Evolutionary conservation across 2,888 invertebrate species (phyloP), one percentile per base, ranked within the genome.

Genomic region (Oscheius sp.): DNA sequence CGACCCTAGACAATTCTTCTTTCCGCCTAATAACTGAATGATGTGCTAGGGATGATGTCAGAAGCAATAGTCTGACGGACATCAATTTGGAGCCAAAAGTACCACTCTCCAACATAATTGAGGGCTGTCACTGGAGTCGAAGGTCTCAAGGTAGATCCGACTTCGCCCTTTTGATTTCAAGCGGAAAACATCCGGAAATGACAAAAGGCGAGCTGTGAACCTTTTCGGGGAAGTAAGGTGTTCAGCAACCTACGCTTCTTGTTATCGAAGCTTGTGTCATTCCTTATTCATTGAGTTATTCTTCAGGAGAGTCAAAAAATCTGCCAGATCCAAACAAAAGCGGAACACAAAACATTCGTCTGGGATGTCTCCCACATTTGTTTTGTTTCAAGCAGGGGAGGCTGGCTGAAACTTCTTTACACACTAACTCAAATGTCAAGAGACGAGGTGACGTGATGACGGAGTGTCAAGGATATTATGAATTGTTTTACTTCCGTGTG

Each of bases 21-120:
- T 49, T 52, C 66, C 52, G 25, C 52, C 66, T 66, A 66, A 66
- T 66, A 66, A 66, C 52, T 49, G 66, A 66, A 66, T 66, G 66
- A 66, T 49, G 66, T 61, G 66, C 41, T 2, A 35, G 18, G 66
- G 66, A n/a, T 52, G 66, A 66, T 66, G 66, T 66, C 52, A 66
- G 52, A 66, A 66, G 66, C 66, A 66, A 66, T 66, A 49, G 66
- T 23, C 49, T 27, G 52, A 18, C 66, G 16, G 66, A 66, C 29
- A 27, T 52, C 66, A 66, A 66, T 66, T 66, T 66, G 66, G 16
- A 27, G 29, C 18, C 66, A 52, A 49, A 66, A 66, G 21, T 46
- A 46, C 64, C 7, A 12, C 13, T 23, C 63, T 63, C n/a, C 35
- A 27, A 27, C 66, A 49, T 66, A 66, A 66, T 66, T 49, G 49